A percentile compares a stretch with the other conserved stretches of the same genome.
Conservation (phyloP, 2,888 invertebrate species). For the Teinopalpus imperialis region DNA sequence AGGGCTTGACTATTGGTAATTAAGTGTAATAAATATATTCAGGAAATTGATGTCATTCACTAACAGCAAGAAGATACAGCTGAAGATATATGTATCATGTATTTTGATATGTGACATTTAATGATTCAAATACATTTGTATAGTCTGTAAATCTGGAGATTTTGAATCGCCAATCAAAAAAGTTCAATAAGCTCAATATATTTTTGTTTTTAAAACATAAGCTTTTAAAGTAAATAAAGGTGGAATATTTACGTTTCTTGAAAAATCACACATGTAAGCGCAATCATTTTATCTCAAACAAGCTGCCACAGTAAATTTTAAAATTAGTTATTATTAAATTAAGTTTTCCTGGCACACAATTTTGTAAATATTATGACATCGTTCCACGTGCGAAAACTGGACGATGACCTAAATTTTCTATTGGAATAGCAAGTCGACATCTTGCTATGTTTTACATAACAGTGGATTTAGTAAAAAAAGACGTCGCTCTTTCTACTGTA, state of each 20-base stretch:
- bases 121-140: too few relatives aligned
- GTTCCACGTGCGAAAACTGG: constrained; percentile 4
- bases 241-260: constrained; percentile 1
- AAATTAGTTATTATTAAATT: constrained; percentile 15
- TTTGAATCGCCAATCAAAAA: too few relatives aligned
- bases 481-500: constrained; percentile 1
- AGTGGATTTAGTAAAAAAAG: constrained; percentile 4
- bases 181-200: too few relatives aligned
- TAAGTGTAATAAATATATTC: too few relatives aligned
- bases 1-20: too few relatives aligned
- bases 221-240: constrained; percentile 4
- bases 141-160: too few relatives aligned
- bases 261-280: constrained; percentile 4
- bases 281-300: constrained; percentile 11
- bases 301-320: constrained; percentile 5
- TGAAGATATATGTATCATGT: too few relatives aligned
- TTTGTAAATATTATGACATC: constrained; percentile 19
- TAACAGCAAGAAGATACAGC: too few relatives aligned
- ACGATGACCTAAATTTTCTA: constrained; percentile 10
- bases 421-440: not conserved
- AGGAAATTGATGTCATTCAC: too few relatives aligned
- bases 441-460: constrained; percentile 5
- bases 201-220: constrained; percentile 1
- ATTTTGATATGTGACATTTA: too few relatives aligned
- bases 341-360: constrained; percentile 9